phyloP scores from a whole-genome alignment of 2,888 invertebrate species.

The Drosophila kuntzei region DNA sequence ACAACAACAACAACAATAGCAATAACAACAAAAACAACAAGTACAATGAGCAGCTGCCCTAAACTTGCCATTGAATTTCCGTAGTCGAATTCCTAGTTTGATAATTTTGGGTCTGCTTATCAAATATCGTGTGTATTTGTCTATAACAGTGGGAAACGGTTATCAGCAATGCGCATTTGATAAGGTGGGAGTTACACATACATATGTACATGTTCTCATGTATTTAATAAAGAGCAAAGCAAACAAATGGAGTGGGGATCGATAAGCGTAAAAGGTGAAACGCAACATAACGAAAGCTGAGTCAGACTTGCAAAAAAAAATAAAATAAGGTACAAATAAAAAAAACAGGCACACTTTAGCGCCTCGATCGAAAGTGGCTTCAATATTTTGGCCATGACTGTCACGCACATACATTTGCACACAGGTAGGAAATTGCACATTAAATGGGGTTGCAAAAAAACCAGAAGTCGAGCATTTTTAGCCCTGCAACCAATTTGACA shows the following conservation, averaged over 20 bases:
- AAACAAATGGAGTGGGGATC: constrained; percentile 48
- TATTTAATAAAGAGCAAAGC: constrained; percentile 42
- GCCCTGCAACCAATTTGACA: constrained; percentile 58
- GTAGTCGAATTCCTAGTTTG: constrained; percentile 29
- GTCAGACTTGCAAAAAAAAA: constrained; percentile 44
- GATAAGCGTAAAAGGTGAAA: constrained; percentile 47
- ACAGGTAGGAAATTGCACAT: constrained; percentile 55
- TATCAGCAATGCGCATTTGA: constrained; percentile 61
- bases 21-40: constrained; percentile 3
- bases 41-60: constrained; percentile 21
- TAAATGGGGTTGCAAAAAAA: constrained; percentile 72
- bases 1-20: neutral
- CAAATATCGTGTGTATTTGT: constrained; percentile 19
- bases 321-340: constrained; percentile 1
- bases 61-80: constrained; percentile 76
- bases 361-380: constrained; percentile 27
- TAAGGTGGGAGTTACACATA: constrained; percentile 36
- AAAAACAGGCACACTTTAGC: constrained; percentile 2
- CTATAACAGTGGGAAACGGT: constrained; percentile 19
- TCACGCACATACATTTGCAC: constrained; percentile 33
- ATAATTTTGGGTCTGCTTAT: constrained; percentile 37
- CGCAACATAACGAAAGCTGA: constrained; percentile 39
- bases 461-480: constrained; percentile 52
- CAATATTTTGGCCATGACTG: constrained; percentile 58
- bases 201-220: constrained; percentile 12